A percentile compares a stretch with the other conserved stretches of the same genome.
Evolutionary conservation across 2,888 invertebrate genomes (phyloP).

Genomic region (Melitaea athalia): DNA sequence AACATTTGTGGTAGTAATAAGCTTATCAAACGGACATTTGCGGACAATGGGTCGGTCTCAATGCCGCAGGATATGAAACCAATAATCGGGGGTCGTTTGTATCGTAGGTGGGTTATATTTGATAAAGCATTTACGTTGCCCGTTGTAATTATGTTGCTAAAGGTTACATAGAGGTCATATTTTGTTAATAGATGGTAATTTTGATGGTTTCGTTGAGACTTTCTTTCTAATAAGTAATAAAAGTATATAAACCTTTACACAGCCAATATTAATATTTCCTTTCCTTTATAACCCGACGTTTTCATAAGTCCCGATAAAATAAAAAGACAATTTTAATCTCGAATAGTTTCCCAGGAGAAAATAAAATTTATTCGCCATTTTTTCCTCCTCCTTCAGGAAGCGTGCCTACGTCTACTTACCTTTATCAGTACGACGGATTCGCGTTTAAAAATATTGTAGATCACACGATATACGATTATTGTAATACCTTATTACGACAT

Average conservation of each 20-base stretch:
- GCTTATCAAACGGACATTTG: slow-evolving; percentile 76
- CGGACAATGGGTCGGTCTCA: slow-evolving; percentile 48
- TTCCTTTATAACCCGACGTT: slow-evolving; percentile 29
- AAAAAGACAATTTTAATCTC: slow-evolving; percentile 42
- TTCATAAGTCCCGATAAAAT: slow-evolving; percentile 36
- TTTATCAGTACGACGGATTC: slow-evolving; percentile 54
- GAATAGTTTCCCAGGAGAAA: slow-evolving; percentile 35
- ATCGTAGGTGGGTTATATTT: slow-evolving; percentile 18
- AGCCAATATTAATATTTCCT: slow-evolving; percentile 13
- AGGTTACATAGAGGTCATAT: not conserved
- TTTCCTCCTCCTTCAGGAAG: slow-evolving; percentile 20
- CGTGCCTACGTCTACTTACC: slow-evolving; percentile 38
- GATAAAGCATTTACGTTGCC: slow-evolving; percentile 16
- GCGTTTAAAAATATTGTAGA: slow-evolving; percentile 78
- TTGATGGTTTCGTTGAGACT: not conserved
- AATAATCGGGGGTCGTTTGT: slow-evolving; percentile 50
- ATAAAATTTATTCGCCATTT: slow-evolving; percentile 31
- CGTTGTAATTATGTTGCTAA: not conserved
- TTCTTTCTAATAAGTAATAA: not conserved
- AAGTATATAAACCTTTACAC: not conserved
- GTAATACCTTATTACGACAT: slow-evolving; percentile 63
- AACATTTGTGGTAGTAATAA: slow-evolving; percentile 70
- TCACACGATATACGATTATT: slow-evolving; percentile 74
- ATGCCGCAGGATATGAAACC: slow-evolving; percentile 54
- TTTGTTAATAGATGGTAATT: not conserved